A percentile compares a stretch with the other conserved stretches of the same genome.
Evolutionary conservation across 2,888 invertebrate genomes (phyloP).

Genomic region (Drosophila robusta): DNA sequence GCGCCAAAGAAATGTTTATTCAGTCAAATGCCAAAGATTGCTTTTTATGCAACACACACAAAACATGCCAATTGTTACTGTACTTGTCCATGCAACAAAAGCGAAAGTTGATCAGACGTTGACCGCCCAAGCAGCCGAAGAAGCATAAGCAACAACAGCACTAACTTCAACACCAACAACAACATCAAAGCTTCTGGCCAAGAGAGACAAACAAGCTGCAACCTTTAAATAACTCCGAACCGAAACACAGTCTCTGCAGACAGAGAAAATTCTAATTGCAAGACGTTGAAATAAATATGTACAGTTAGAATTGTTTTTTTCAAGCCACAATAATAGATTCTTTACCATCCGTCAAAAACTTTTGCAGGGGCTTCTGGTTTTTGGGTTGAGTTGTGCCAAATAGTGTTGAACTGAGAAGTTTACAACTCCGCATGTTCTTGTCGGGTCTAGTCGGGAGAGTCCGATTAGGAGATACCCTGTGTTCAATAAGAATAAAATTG

Average conservation of each 20-base stretch:
- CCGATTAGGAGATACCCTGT: too few species aligned
- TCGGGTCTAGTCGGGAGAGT: too few species aligned
- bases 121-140: slow-evolving; percentile 31
- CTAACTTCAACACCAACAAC: not conserved
- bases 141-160: slow-evolving; percentile 18
- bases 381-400: slow-evolving; percentile 9
- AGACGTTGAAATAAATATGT: too few species aligned
- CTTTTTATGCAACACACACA: slow-evolving; percentile 68
- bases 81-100: slow-evolving; percentile 50
- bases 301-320: too few species aligned
- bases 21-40: slow-evolving; percentile 55
- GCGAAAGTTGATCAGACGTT: slow-evolving; percentile 56
- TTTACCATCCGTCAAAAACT: slow-evolving; percentile 3
- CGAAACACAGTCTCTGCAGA: not conserved
- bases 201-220: not conserved
- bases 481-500: too few species aligned
- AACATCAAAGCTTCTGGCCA: slow-evolving; percentile 20
- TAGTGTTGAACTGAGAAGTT: not conserved
- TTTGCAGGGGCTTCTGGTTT: not conserved
- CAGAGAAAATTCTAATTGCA: too few species aligned
- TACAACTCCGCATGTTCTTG: too few species aligned
- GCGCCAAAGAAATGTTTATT: slow-evolving; percentile 58
- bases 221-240: not conserved
- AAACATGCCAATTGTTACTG: slow-evolving; percentile 54
- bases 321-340: not conserved